Percentiles rank a stretch among this genome's conserved stretches.
phyloP scores from a whole-genome alignment of 2,113 vertebrate genomes.

The Bubalus kerabau region DNA sequence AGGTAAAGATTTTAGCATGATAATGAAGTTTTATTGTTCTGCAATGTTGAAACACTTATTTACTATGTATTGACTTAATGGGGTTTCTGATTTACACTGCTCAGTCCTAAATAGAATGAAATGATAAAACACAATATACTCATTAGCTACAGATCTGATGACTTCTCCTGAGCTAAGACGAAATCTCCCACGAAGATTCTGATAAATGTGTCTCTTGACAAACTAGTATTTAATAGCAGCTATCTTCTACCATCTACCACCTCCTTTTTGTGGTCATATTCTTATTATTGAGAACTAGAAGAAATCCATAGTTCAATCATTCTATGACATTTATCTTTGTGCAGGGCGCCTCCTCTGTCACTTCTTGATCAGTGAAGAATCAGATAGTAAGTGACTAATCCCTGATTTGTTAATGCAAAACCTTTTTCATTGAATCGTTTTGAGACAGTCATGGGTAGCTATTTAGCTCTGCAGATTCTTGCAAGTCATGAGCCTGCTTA shows the following conservation, averaged over 20 bases:
- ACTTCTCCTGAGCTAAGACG: background rate
- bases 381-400: slow-evolving; percentile 49
- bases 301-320: slow-evolving; percentile 35
- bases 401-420: slow-evolving; percentile 44
- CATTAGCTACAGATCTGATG: background rate
- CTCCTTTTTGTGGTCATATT: slow-evolving; percentile 52
- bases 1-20: background rate
- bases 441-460: slow-evolving; percentile 28
- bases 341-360: slow-evolving; percentile 48
- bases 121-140: background rate
- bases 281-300: background rate
- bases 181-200: background rate
- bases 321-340: slow-evolving; percentile 46
- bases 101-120: background rate
- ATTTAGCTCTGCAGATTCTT: slow-evolving; percentile 50
- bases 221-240: background rate
- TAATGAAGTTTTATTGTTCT: background rate
- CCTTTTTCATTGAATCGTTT: slow-evolving; percentile 50
- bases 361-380: slow-evolving; percentile 50
- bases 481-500: slow-evolving; percentile 39
- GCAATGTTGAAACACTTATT: background rate
- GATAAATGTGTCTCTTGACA: slow-evolving; percentile 12
- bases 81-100: background rate
- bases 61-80: background rate
- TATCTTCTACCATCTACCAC: background rate